Evolutionary conservation across 2,888 invertebrate species (phyloP), one percentile per base, ranked within the genome.

Genomic region (Ceriagrion tenellum): DNA sequence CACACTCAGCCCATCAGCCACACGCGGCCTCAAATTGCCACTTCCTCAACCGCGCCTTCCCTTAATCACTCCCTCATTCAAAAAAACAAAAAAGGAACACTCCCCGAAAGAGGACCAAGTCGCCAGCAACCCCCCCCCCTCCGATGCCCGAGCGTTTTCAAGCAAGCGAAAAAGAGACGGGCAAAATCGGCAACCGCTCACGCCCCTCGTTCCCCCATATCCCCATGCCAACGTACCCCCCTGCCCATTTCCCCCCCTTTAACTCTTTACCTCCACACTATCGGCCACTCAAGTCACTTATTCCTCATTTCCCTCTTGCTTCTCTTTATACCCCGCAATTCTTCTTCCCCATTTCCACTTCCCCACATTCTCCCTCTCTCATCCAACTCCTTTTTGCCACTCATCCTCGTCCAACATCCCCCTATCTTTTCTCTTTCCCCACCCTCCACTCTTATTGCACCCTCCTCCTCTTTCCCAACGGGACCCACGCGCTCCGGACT

Each of bases 291-390:
- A 47, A 69, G 26, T 69, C 69, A 69, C 69, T 69, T 69, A 69
- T 69, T 23, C 69, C 59, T 40, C 56, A 91, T 63, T 63, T 91
- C 91, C 91, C 63, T 91, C 90, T 16, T 59, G 18, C 16, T 59
- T 59, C 59, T 59, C 59, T 59, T 16, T 59, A 59, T 59, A 47
- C 47, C 47, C 13, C 59, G 20, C 59, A 59, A 59, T 20, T 59
- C 59, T 20, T 59, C 20, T 59, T 12, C 20, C 63, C 3, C 13
- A 10, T 59, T 12, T 12, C 63, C 40, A 40, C 93, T 47, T 69
- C 63, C 93, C 35, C n/a, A 47, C 69, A 23, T 8, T 40, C 93
- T 93, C 93, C 63, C 93, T 93, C 93, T 47, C 47, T 47, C 47
- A 47, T 47, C 47, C 47, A 47, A 47, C 47, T 47, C 47, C 2